These are phyloP conservation scores for Drosophila pseudotalamancana DNA, from an alignment of 2,888 invertebrate genomes.

Conservation along the genomic window DNA sequence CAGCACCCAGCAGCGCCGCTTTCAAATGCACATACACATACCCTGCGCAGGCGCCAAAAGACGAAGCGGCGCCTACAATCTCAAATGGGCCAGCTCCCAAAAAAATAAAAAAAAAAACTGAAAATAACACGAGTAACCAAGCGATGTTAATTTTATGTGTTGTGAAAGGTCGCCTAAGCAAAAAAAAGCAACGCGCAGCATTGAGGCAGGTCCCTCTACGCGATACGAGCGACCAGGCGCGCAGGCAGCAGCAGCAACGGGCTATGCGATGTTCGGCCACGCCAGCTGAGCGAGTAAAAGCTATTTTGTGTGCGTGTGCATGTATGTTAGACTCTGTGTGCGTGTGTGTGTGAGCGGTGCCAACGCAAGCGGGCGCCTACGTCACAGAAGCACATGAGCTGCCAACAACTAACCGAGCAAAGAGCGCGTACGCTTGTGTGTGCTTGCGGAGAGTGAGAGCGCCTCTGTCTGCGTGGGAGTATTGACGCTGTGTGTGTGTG, in stretches of 20 bases:
- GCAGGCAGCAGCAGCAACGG: conserved; percentile 55
- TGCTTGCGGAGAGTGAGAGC: conserved; percentile 30
- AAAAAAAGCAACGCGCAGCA: conserved; percentile 67
- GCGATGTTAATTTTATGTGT: conserved; percentile 41
- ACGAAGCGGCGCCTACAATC: conserved; percentile 53
- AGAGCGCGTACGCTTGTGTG: conserved; percentile 10
- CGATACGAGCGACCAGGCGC: conserved; percentile 78
- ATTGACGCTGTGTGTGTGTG: conserved; percentile 3
- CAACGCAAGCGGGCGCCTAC: conserved; percentile 56
- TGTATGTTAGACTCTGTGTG: conserved; percentile 13
- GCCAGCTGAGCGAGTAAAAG: conserved; percentile 33
- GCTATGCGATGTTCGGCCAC: conserved; percentile 28
- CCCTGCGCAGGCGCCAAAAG: conserved; percentile 59
- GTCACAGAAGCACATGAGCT: conserved; percentile 54
- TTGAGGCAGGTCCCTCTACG: conserved; percentile 83
- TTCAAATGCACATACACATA: not conserved
- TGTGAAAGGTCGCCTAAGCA: conserved; percentile 54
- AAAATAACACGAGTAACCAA: conserved; percentile 11
- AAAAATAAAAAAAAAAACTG: conserved; percentile 10
- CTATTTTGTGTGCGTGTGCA: conserved; percentile 23
- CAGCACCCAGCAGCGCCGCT: conserved; percentile 12
- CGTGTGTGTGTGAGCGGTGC: conserved; percentile 28
- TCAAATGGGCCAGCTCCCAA: conserved; percentile 33
- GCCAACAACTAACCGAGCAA: conserved; percentile 16
- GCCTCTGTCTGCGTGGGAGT: conserved; percentile 56